Percentiles rank a stretch among this genome's conserved stretches.
phyloP scores from a whole-genome alignment of 2,797 vertebrate genomes.

The Hoplostethus atlanticus region DNA sequence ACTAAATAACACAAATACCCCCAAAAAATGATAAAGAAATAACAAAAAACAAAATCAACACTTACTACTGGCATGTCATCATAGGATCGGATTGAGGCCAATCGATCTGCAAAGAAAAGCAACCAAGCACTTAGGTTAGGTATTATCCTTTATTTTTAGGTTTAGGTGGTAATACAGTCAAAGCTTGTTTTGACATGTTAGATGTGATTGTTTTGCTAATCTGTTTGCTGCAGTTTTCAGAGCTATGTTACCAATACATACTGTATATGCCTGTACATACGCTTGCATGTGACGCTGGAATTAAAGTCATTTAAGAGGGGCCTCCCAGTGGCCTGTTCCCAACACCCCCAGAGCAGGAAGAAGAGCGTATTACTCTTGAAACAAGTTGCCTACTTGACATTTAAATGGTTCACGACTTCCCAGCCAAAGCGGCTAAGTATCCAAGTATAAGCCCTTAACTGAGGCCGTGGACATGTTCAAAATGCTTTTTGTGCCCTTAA shows the following conservation, averaged over 20 bases:
- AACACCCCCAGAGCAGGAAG: background rate
- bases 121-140: background rate
- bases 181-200: too few species aligned
- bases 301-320: background rate
- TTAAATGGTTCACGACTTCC: background rate
- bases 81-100: slow-evolving; percentile 87
- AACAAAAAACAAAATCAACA: slow-evolving; percentile 31
- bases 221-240: too few species aligned
- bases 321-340: background rate
- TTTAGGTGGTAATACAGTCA: too few species aligned
- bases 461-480: too few species aligned
- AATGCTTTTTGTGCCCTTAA: too few species aligned
- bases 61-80: slow-evolving; percentile 91
- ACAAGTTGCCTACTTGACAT: background rate
- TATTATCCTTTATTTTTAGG: too few species aligned
- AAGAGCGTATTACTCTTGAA: background rate
- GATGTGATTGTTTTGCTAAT: too few species aligned
- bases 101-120: slow-evolving; percentile 84
- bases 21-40: background rate
- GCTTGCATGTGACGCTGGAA: background rate
- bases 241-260: background rate
- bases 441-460: too few species aligned
- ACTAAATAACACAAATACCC: background rate
- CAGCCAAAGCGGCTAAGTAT: background rate
- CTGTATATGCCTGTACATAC: background rate